phyloP scores from a whole-genome alignment of 2,113 vertebrate species.

The Ciconia boyciana region DNA sequence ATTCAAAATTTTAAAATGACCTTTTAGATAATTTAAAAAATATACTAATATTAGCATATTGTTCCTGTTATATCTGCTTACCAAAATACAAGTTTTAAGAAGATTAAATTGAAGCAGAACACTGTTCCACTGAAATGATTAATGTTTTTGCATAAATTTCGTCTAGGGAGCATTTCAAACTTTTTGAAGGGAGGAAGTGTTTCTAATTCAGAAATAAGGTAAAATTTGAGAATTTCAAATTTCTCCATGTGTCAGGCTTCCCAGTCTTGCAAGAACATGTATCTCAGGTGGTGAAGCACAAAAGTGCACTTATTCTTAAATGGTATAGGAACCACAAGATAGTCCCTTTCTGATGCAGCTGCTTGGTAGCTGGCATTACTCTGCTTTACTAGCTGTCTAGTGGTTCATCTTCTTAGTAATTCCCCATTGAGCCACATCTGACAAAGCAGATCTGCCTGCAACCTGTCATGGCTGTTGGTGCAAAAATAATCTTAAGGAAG shows the following conservation, averaged over 20 bases:
- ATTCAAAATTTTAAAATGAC: background rate
- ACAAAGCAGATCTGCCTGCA: background rate
- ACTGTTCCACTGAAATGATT: background rate
- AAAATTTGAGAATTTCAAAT: background rate
- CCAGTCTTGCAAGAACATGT: background rate
- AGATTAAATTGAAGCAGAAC: background rate
- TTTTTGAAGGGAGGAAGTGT: background rate
- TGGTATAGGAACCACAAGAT: background rate
- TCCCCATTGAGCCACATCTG: background rate
- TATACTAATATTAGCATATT: background rate
- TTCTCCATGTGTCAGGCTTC: background rate
- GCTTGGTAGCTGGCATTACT: background rate
- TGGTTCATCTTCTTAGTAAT: background rate
- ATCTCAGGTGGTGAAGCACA: background rate
- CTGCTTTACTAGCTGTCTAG: background rate
- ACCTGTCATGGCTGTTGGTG: background rate
- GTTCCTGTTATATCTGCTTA: background rate
- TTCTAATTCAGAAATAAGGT: background rate
- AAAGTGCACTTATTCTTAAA: background rate
- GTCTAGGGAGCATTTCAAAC: background rate
- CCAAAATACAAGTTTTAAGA: background rate
- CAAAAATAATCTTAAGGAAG: background rate
- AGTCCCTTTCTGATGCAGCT: background rate
- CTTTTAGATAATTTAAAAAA: background rate
- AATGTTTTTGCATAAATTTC: background rate